Evolutionary conservation across 2,888 invertebrate genomes (phyloP).

Genomic region (Drosophila pseudotalamancana): DNA sequence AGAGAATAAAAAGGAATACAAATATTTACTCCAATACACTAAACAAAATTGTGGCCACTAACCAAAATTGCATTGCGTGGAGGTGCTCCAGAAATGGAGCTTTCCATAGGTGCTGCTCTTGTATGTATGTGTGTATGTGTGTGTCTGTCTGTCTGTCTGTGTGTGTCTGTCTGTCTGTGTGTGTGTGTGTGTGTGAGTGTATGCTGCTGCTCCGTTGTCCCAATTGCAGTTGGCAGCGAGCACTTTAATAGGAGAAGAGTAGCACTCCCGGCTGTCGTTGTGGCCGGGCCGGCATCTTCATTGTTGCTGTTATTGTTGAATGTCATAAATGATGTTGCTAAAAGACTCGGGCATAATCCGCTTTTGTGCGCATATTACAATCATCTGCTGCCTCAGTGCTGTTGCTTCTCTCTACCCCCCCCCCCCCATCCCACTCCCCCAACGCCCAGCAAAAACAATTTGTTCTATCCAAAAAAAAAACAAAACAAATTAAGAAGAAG

Average conservation of each 20-base stretch:
- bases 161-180: neutral
- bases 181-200: neutral
- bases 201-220: conserved; percentile 7
- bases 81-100: conserved; percentile 11
- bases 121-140: neutral
- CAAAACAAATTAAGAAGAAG: no score
- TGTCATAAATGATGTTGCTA: conserved; percentile 77
- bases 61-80: conserved; percentile 69
- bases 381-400: conserved; percentile 55
- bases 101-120: neutral
- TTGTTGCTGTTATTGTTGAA: conserved; percentile 62
- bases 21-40: conserved; percentile 65
- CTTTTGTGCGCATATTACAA: conserved; percentile 79
- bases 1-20: conserved; percentile 39
- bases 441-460: no score
- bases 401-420: no score
- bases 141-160: neutral
- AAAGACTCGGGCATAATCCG: conserved; percentile 77
- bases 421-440: no score
- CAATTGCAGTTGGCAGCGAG: conserved; percentile 35
- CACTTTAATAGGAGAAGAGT: conserved; percentile 22
- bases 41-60: conserved; percentile 77
- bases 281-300: conserved; percentile 24
- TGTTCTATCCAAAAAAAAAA: no score
- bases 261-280: conserved; percentile 1